phyloP scores from a whole-genome alignment of 1,140 invertebrate genomes.

The Caenorhabditis tropicalis region DNA sequence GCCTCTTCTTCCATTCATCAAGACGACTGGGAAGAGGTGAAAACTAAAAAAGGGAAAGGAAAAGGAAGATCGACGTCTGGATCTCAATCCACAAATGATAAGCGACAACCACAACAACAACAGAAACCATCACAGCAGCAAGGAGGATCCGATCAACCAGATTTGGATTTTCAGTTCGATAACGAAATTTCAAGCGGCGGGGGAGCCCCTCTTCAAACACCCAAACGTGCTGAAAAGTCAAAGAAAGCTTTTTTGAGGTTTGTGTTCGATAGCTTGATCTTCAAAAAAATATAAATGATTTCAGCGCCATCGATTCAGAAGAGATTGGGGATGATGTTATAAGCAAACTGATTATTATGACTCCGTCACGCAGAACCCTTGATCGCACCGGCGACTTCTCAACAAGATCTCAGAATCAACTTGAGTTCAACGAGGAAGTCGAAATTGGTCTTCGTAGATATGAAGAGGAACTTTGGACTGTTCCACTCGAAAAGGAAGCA shows the following conservation, averaged over 20 bases:
- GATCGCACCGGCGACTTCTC: conserved; percentile 86
- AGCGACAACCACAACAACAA: background rate
- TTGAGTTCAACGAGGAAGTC: conserved; percentile 93
- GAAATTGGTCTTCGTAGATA: conserved; percentile 93
- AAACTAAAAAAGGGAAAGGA: conserved; percentile 61
- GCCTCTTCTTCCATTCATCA: conserved; percentile 11
- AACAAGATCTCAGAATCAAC: conserved; percentile 75
- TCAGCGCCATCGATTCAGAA: conserved; percentile 80
- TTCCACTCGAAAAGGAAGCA: conserved; percentile 60
- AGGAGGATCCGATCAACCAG: conserved; percentile 71
- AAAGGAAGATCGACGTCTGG: conserved; percentile 48
- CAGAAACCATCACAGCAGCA: background rate
- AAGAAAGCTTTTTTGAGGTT: conserved; percentile 4
- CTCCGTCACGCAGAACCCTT: conserved; percentile 79
- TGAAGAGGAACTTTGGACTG: conserved; percentile 84
- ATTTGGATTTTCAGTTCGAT: conserved; percentile 94
- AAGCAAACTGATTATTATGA: conserved; percentile 92
- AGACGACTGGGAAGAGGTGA: conserved; percentile 62
- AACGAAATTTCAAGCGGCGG: conserved; percentile 78
- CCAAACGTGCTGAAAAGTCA: conserved; percentile 24
- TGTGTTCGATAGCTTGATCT: background rate
- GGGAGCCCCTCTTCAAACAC: background rate
- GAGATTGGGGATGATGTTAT: conserved; percentile 91
- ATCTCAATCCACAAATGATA: conserved; percentile 25
- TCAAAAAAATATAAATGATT: background rate